Conservation (phyloP, 2,113 vertebrate genomes). For the Colistium nudipinnis region DNA sequence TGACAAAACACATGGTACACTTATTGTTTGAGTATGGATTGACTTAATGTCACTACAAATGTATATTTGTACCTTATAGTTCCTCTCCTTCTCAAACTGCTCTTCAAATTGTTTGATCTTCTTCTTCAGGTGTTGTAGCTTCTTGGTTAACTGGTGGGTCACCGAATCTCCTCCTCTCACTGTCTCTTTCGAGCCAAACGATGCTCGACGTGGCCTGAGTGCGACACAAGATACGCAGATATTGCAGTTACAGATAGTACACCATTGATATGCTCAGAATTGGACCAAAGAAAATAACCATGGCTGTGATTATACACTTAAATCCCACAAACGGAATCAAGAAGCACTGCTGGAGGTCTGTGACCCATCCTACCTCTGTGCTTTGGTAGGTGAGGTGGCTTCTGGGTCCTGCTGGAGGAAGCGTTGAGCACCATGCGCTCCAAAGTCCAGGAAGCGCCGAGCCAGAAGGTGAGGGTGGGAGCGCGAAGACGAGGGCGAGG, state of each 20-base stretch:
- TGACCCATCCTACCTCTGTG: constrained; percentile 83
- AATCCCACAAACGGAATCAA: not conserved
- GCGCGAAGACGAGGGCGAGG: constrained; percentile 70
- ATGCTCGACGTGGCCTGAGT: constrained; percentile 90
- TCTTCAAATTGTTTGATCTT: constrained; percentile 98
- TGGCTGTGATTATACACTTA: not conserved
- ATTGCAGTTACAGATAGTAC: not conserved
- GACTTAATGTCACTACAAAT: no score
- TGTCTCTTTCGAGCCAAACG: constrained; percentile 93
- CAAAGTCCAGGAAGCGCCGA: constrained; percentile 93
- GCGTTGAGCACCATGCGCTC: constrained; percentile 88
- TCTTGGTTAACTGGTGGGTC: constrained; percentile 94
- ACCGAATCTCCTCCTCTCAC: constrained; percentile 87
- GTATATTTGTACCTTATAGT: constrained; percentile 86
- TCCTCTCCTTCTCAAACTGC: constrained; percentile 96
- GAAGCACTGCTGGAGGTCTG: not conserved
- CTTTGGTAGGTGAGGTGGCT: constrained; percentile 89
- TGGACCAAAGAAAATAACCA: no score
- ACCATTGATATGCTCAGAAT: not conserved
- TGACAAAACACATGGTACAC: no score
- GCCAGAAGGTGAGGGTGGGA: constrained; percentile 86
- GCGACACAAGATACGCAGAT: not conserved
- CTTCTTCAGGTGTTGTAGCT: constrained; percentile 92
- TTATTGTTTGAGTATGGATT: no score
- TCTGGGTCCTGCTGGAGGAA: constrained; percentile 93